Evolutionary conservation across 2,888 invertebrate species (phyloP).

Genomic region (Drosophila borealis): DNA sequence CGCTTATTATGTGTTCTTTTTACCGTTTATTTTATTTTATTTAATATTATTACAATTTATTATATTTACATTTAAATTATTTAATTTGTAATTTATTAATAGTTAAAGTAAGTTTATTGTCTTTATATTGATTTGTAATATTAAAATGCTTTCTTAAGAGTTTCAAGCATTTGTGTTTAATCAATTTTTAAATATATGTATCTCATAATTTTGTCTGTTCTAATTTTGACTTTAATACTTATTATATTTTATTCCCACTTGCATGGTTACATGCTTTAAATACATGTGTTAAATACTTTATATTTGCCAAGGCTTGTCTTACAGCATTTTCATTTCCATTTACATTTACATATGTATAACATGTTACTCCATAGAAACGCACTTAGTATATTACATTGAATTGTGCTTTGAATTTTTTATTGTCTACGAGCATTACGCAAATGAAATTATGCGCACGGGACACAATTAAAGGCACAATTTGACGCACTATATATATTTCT

Average conservation of each 20-base stretch:
- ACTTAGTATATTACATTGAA: constrained; percentile 21
- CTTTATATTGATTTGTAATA: too few species aligned
- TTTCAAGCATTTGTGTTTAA: neutral
- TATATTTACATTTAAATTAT: too few species aligned
- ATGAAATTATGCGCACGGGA: constrained; percentile 25
- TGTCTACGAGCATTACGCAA: constrained; percentile 36
- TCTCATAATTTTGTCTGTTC: neutral
- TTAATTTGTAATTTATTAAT: too few species aligned
- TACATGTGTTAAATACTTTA: too few species aligned
- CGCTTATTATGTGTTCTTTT: too few species aligned
- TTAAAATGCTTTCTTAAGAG: neutral
- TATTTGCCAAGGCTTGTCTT: neutral
- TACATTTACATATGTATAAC: neutral
- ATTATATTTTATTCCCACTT: neutral
- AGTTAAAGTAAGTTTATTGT: neutral
- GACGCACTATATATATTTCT: neutral
- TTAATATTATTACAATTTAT: too few species aligned
- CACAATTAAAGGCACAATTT: constrained; percentile 51
- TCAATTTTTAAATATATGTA: neutral
- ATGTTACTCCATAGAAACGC: constrained; percentile 14
- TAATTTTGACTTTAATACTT: neutral
- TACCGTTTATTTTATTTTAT: too few species aligned
- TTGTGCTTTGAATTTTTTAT: constrained; percentile 22
- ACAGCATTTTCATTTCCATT: neutral
- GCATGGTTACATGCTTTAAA: neutral